Percentiles rank a stretch among this genome's conserved stretches.
phyloP scores from a whole-genome alignment of 2,113 vertebrate species.

The Chinchilla lanigera region DNA sequence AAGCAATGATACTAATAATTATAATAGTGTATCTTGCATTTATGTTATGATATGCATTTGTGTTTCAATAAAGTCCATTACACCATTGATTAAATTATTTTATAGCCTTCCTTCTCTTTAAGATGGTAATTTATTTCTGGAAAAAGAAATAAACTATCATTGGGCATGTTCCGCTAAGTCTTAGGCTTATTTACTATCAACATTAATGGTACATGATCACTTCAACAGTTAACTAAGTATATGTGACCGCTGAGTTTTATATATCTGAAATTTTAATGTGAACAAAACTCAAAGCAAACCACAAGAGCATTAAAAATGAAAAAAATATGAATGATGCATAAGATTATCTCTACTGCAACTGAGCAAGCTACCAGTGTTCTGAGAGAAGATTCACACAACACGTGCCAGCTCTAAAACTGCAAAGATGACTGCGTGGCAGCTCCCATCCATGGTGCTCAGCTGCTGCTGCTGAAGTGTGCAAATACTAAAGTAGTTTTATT shows the following conservation, averaged over 20 bases:
- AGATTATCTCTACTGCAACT: not conserved
- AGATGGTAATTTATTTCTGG: not conserved
- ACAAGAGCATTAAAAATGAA: not conserved
- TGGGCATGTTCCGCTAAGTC: not conserved
- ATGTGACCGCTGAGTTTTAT: constrained; percentile 18
- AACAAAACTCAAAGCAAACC: constrained; percentile 9
- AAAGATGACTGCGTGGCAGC: not conserved
- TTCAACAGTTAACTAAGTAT: not conserved
- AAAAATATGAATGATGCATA: not conserved
- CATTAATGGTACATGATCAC: not conserved
- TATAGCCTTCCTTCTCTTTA: not conserved
- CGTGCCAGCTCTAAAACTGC: not conserved
- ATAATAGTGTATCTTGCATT: not conserved
- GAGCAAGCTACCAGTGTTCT: not conserved
- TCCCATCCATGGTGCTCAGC: not conserved
- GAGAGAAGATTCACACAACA: not conserved
- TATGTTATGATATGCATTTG: not conserved
- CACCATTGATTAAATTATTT: not conserved
- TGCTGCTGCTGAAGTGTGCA: not conserved
- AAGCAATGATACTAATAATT: not conserved
- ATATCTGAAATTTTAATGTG: not conserved
- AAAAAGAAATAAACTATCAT: constrained; percentile 15
- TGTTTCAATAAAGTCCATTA: not conserved
- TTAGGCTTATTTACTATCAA: not conserved
- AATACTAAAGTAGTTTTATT: not conserved